Conservation (phyloP, 2,113 vertebrate genomes). For the Vireo altiloquus region DNA sequence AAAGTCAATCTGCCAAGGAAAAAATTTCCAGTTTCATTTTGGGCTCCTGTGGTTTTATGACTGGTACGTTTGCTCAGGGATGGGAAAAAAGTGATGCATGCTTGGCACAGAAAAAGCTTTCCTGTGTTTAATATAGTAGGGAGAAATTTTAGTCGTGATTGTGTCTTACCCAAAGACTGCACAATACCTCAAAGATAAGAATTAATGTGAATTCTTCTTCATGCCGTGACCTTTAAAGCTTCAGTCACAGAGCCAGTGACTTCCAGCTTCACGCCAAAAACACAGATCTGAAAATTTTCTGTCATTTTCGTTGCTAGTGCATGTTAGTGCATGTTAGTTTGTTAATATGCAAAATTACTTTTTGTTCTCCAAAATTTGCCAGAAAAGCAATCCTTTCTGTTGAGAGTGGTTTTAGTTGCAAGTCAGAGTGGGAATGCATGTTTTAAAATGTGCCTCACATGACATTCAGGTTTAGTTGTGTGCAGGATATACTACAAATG, state of each 20-base stretch:
- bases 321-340: too few relatives aligned
- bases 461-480: not conserved
- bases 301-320: not conserved
- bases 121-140: not conserved
- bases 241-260: not conserved
- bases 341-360: not conserved
- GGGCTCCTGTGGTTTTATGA: not conserved
- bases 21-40: not conserved
- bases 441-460: not conserved
- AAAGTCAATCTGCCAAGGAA: not conserved
- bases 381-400: not conserved
- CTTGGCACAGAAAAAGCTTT: constrained; percentile 15
- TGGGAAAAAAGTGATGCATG: not conserved
- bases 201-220: not conserved
- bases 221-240: not conserved
- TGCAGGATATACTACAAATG: not conserved
- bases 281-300: not conserved
- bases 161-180: not conserved
- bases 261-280: not conserved
- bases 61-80: not conserved
- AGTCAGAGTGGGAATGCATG: not conserved
- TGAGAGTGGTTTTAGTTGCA: not conserved
- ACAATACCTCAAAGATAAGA: not conserved
- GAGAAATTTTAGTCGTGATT: constrained; percentile 18
- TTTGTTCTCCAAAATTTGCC: not conserved